Base-by-base conservation (phyloP, 2,113 vertebrate genomes). In the Ictalurus punctatus region DNA sequence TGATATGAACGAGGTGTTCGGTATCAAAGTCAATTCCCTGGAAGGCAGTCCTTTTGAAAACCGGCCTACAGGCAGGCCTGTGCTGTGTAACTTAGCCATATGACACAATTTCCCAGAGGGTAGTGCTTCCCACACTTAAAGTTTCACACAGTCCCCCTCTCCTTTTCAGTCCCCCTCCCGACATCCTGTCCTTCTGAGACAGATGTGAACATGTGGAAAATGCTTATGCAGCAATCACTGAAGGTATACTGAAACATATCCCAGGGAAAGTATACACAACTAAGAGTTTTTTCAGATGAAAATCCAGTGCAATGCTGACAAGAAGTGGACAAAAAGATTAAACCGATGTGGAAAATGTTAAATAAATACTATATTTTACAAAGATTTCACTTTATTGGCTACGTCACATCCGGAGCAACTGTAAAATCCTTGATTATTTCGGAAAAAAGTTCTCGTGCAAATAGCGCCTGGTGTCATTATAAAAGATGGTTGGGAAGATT, bases 101-200 rank as follows among this genome's bases (percentile, higher is more conserved):
- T 86, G 80, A 91, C 59, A 76, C 16, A 85, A 83, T 83, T 78
- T 63, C 84, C 56, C 30, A 78, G 67, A 30, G 71, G 56, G 12
- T n/a, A 58, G 21, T 30, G 71, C 84, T 88, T 88, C 86, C 52
- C 40, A 63, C 58, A 86, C 71, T 76, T 48, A n/a, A 83, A 88
- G 87, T 67, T 48, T 78, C 81, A 83, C 85, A 76, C 82, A 76
- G 71, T 54, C 40, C 54, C 34, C 67, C 81, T 44, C 58, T 10
- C 14, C 59, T 69, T 79, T 58, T 59, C 34, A 58, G 25, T 23
- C 27, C 30, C 25, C 82, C n/a, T 21, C 71, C 10, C 6, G 48
- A 91, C 82, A 83, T 84, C 90, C 83, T 73, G 71, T 84, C 80
- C 85, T 34, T 13, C 37, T 40, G 19, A 86, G 71, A 79, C 58